Percentiles rank a stretch among this genome's conserved stretches.
Conservation (phyloP, 2,113 vertebrate species). For the Cricetomys ansorgei region DNA sequence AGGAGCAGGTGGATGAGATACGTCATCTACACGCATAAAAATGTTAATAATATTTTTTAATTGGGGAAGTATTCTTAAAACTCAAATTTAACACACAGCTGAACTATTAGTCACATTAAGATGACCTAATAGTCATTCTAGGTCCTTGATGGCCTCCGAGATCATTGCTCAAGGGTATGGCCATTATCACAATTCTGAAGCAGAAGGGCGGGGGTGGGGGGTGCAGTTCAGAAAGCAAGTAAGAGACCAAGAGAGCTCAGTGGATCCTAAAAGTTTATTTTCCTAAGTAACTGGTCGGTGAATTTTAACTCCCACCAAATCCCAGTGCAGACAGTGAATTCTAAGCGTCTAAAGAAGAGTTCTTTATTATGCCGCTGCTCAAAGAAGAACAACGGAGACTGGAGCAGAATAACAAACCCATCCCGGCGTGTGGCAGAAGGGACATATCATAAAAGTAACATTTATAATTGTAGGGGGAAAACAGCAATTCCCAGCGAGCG, state of each 20-base stretch:
- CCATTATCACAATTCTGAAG: not conserved
- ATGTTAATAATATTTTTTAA: not conserved
- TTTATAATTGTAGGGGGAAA: not conserved
- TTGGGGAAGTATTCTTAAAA: not conserved
- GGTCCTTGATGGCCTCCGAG: too few relatives aligned
- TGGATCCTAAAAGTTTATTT: fast-evolving
- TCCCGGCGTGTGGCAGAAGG: not conserved
- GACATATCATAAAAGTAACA: not conserved
- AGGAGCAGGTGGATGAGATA: not conserved
- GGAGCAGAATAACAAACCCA: not conserved
- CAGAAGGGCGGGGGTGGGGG: fast-evolving
- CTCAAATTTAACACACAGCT: not conserved
- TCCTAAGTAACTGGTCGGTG: too few relatives aligned
- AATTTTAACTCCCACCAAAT: not conserved
- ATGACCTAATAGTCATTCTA: not conserved
- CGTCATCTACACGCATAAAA: not conserved
- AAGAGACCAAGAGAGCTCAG: not conserved
- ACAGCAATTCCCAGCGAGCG: not conserved
- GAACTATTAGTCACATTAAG: not conserved
- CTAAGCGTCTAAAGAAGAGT: not conserved
- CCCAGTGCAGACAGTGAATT: not conserved
- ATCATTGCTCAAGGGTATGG: fast-evolving
- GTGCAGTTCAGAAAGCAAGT: not conserved
- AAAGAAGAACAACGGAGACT: not conserved
- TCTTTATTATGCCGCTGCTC: not conserved